Base-by-base conservation (phyloP, 2,113 vertebrate species). In the Perognathus longimembris region DNA sequence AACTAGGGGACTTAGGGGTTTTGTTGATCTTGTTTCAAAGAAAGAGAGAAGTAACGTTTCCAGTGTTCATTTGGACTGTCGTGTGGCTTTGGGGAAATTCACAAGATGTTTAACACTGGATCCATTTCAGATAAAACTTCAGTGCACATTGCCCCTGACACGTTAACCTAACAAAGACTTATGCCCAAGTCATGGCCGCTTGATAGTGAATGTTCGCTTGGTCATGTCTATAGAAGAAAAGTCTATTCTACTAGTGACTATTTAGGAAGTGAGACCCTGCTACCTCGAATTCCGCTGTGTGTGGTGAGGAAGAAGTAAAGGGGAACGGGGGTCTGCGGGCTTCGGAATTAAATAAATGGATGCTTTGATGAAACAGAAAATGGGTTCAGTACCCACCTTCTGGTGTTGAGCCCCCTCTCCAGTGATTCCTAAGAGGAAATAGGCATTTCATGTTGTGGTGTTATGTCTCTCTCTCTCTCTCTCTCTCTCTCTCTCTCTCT, bases 351-450 rank as follows among this genome's bases (percentile, higher is more conserved):
- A 79, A 50, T 11, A 42, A 79, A 50, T 11, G 50, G 59, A 18
- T 11, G 40, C 45, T 59, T 80, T 45, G 42, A 40, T 84, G 54
- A 82, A n/a, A 21, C 7, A 30, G 61, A 26, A 59, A n/a, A 1
- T 57, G 6, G 38, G 69, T 93, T 64, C 64, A 61, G 17, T 61
- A 32, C 63, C 63, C 87, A 86, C 32, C 20, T 10, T 40, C 73
- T 92, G n/a, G 82, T 24, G 0, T 3, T 89, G 73, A 61, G 66
- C 84, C 81, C n/a, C 54, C 84, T 61, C 77, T 57, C 54, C 54
- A 71, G 88, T 42, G 85, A 95, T 3, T 92, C 22, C 76, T 70
- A 32, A 64, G 63, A 77, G 74, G 42, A 93, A 89, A 69, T 63
- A 73, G 76, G 93, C 7, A 32, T 30, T 45, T 26, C 45, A 54